phyloP scores from a whole-genome alignment of 2,888 invertebrate genomes.

The Cryptus armator region DNA sequence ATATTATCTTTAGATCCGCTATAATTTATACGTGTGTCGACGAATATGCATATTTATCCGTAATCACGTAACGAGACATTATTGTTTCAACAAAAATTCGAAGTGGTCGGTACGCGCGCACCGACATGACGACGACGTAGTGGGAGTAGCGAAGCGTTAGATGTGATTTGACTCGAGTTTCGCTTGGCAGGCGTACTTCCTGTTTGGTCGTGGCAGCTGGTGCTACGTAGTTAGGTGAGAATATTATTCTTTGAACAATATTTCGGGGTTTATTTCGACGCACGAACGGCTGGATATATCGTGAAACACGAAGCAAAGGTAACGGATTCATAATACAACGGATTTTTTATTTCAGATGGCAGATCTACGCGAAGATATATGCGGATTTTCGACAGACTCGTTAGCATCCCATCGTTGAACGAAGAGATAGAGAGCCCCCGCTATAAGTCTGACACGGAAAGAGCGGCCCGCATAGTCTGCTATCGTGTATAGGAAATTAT shows the following conservation, averaged over 20 bases:
- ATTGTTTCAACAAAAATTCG: background rate
- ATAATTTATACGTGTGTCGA: background rate
- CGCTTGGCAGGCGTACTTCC: constrained; percentile 71
- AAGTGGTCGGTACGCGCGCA: background rate
- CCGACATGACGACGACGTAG: background rate
- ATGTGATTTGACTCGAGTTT: constrained; percentile 49
- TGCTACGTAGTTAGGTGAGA: constrained; percentile 80
- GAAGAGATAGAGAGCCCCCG: constrained; percentile 14
- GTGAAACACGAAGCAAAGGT: constrained; percentile 72
- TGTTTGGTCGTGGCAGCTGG: constrained; percentile 74
- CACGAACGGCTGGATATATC: constrained; percentile 70
- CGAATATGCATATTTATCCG: background rate
- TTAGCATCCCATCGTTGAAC: constrained; percentile 65
- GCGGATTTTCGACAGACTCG: constrained; percentile 74
- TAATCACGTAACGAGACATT: background rate
- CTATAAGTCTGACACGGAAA: background rate
- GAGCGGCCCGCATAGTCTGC: constrained; percentile 7
- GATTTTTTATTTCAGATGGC: constrained; percentile 80
- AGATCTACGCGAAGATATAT: constrained; percentile 74
- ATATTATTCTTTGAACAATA: constrained; percentile 55
- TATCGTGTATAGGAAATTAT: constrained; percentile 75
- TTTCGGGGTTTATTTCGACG: constrained; percentile 41
- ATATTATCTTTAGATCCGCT: background rate
- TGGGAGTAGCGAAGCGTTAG: constrained; percentile 18
- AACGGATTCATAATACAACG: constrained; percentile 73